Evolutionary conservation across 2,888 invertebrate species (phyloP).

Genomic region (Nasonovia ribisnigri): DNA sequence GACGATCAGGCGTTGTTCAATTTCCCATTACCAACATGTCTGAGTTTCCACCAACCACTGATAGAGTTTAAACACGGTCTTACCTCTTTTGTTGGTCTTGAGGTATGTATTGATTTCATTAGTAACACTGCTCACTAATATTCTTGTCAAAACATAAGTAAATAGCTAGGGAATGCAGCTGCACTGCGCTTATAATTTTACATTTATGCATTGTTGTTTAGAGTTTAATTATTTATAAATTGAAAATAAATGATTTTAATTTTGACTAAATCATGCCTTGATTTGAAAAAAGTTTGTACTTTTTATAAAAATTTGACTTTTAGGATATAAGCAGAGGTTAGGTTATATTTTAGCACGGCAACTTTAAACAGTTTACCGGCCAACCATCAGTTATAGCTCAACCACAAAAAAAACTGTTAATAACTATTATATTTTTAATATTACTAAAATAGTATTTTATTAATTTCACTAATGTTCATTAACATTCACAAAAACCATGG

Average conservation of each 20-base stretch:
- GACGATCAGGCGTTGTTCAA: constrained; percentile 76
- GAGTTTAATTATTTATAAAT: not conserved
- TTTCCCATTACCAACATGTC: constrained; percentile 80
- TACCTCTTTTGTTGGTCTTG: constrained; percentile 78
- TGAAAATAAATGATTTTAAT: not conserved
- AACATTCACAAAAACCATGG: not conserved
- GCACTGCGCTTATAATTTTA: not conserved
- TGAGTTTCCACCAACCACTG: constrained; percentile 77
- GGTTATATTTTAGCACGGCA: not conserved
- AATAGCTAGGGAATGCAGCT: not conserved
- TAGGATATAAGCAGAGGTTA: not conserved
- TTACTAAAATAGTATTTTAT: not conserved
- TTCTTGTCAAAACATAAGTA: not conserved
- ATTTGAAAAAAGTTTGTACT: not conserved
- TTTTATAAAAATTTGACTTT: not conserved
- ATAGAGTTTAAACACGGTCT: constrained; percentile 77
- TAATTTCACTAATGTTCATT: not conserved
- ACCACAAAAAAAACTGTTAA: not conserved
- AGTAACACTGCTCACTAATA: not conserved
- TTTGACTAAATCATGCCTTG: not conserved
- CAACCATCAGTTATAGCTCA: not conserved
- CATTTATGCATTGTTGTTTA: not conserved
- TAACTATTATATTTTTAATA: no score
- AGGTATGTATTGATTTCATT: constrained; percentile 68
- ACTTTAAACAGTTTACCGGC: not conserved